Evolutionary conservation across 2,113 vertebrate species (phyloP).

Genomic region (Thryonomys swinderianus): DNA sequence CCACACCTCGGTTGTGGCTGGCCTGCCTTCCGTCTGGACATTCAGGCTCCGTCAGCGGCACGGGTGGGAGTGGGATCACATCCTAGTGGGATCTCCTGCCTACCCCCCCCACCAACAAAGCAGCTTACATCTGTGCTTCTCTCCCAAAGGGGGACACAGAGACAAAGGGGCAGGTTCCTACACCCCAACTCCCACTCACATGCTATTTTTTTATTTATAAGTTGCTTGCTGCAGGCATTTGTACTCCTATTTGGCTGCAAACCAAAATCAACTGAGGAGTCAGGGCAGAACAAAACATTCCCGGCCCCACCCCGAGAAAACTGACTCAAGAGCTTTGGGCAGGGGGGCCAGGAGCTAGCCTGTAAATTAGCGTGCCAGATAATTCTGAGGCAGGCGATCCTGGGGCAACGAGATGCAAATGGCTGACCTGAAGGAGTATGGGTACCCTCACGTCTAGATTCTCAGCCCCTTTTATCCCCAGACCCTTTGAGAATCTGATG

Average conservation of each 20-base stretch:
- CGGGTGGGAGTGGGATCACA: background rate
- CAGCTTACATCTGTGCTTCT: conserved; percentile 28
- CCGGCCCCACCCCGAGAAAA: background rate
- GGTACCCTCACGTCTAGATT: background rate
- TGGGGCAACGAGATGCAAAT: background rate
- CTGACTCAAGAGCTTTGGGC: conserved; percentile 37
- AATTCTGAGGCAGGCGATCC: background rate
- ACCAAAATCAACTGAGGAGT: background rate
- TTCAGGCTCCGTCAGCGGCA: conserved; percentile 1
- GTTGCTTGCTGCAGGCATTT: background rate
- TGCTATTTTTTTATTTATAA: conserved; percentile 48
- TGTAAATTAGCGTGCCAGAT: background rate
- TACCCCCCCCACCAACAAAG: background rate
- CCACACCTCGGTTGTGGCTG: conserved; percentile 54
- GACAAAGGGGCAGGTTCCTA: background rate
- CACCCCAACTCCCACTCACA: background rate
- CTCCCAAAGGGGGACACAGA: conserved; percentile 61
- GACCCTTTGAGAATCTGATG: background rate
- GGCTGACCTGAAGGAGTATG: background rate
- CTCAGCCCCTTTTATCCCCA: background rate
- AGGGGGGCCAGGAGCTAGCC: background rate
- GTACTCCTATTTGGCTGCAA: background rate
- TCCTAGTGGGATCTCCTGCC: conserved; percentile 36
- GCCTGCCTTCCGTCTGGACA: background rate
- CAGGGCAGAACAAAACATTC: background rate